These are phyloP conservation scores for Cerceris ruficornis DNA, from an alignment of 2,888 invertebrate genomes.

Conservation along the genomic window DNA sequence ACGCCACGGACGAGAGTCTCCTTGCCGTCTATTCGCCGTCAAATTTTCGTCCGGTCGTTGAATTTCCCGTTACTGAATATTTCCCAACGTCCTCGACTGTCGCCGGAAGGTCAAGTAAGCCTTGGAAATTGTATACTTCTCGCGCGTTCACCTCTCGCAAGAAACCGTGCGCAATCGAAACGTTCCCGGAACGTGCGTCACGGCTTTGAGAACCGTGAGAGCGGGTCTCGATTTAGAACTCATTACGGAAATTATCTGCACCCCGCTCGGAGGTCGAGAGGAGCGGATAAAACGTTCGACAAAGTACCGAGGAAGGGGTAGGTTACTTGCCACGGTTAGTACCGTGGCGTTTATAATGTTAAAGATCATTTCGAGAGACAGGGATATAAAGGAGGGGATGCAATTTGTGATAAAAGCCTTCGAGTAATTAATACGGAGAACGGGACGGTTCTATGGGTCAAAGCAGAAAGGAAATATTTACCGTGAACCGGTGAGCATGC, in stretches of 20 bases:
- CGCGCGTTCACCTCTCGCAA: background rate
- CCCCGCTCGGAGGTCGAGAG: background rate
- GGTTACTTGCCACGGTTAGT: constrained; percentile 1
- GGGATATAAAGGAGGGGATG: no score
- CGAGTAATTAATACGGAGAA: no score
- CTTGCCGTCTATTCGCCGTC: background rate
- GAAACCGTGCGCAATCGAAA: background rate
- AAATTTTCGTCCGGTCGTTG: constrained; percentile 13
- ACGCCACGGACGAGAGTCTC: background rate
- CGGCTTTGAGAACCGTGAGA: constrained; percentile 6
- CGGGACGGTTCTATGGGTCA: no score
- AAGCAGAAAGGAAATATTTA: no score
- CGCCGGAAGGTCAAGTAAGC: constrained; percentile 7
- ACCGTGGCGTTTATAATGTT: background rate
- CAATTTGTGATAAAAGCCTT: no score
- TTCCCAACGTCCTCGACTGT: constrained; percentile 9
- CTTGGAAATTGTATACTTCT: background rate
- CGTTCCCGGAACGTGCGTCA: background rate
- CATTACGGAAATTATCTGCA: constrained; percentile 42
- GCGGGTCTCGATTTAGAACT: constrained; percentile 23
- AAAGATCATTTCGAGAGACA: no score
- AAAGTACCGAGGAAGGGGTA: constrained; percentile 27
- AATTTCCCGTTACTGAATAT: constrained; percentile 18
- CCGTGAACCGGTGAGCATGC: no score
- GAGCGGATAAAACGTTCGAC: constrained; percentile 7